Evolutionary conservation across 2,113 vertebrate species (phyloP), one percentile per base, ranked within the genome.

Genomic region (Phalacrocorax brasilianus): DNA sequence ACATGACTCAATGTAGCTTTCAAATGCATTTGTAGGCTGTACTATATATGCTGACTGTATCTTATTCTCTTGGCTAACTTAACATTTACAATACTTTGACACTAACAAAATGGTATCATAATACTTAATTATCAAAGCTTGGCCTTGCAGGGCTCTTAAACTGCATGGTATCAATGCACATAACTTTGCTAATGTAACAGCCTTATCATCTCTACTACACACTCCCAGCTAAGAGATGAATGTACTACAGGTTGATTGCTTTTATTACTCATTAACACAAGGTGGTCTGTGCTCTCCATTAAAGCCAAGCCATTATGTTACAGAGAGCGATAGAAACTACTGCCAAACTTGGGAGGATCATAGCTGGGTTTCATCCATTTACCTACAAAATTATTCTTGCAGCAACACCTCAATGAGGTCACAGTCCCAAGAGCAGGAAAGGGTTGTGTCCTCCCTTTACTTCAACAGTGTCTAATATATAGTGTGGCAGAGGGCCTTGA

Each of bases 181-280:
- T 24, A 91, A 56, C 49, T 94, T 68, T 15, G 14, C 20, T 63
- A 80, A 77, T 16, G 14, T 24, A 86, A 33, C 85, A 80, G 27
- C 73, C 66, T 94, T 91, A 75, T 89, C 87, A 78, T 74, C 65
- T 76, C 12, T 1, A 12, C 66, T 76, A 24, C 59, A 32, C 52
- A 28, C 40, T 42, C 68, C 65, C 53, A 91, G 73, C 66, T 53
- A 78, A 68, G 77, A 79, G 58, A 82, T 11, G 1, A 91, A 81
- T 2, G 21, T 47, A 45, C 70, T 16, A 27, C 0, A 1, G 47
- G 55, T 91, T 2, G 6, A 91, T 78, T 89, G 84, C 44, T 94
- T 89, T 95, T 72, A 95, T 94, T 96, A 85, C 77, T 97, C 62
- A 89, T 94, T 96, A 95, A 95, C 78, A 82, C 62, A 58, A 76